Percentiles rank a stretch among this genome's conserved stretches.
These are phyloP conservation scores for Dipodomys spectabilis DNA, from an alignment of 2,113 vertebrate genomes.

Conservation along the genomic window DNA sequence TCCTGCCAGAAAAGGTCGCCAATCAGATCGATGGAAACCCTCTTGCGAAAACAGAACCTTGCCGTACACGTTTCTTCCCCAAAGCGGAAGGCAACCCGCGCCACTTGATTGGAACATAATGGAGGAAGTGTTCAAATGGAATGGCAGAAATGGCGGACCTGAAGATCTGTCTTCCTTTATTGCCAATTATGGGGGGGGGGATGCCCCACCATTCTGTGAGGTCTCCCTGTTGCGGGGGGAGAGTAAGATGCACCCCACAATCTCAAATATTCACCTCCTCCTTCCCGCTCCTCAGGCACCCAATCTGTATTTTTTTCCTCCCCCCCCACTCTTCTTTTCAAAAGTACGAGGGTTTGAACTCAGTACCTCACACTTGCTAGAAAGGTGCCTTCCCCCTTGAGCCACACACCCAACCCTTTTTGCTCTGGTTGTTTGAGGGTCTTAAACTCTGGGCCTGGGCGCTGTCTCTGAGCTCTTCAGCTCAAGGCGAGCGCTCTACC, in stretches of 20 bases:
- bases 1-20: conserved; percentile 52
- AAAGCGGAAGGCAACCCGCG: conserved; percentile 67
- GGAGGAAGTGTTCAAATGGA: conserved; percentile 52
- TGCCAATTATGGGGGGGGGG: not conserved
- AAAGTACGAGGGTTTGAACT: too few species aligned
- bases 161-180: conserved; percentile 51
- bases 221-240: not conserved
- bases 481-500: too few species aligned
- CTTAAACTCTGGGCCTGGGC: too few species aligned
- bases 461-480: too few species aligned
- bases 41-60: conserved; percentile 70
- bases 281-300: not conserved
- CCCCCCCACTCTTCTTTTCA: too few species aligned
- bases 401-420: too few species aligned
- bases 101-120: conserved; percentile 76
- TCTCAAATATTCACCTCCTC: not conserved
- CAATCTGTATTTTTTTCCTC: too few species aligned
- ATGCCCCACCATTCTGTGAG: not conserved
- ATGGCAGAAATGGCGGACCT: conserved; percentile 51
- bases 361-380: too few species aligned
- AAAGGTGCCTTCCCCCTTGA: too few species aligned
- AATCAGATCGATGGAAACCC: conserved; percentile 72
- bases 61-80: conserved; percentile 50
- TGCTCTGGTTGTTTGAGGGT: too few species aligned
- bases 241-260: not conserved